A percentile compares a stretch with the other conserved stretches of the same genome.
Evolutionary conservation across 2,113 vertebrate genomes (phyloP).

Genomic region (Falco punctatus): DNA sequence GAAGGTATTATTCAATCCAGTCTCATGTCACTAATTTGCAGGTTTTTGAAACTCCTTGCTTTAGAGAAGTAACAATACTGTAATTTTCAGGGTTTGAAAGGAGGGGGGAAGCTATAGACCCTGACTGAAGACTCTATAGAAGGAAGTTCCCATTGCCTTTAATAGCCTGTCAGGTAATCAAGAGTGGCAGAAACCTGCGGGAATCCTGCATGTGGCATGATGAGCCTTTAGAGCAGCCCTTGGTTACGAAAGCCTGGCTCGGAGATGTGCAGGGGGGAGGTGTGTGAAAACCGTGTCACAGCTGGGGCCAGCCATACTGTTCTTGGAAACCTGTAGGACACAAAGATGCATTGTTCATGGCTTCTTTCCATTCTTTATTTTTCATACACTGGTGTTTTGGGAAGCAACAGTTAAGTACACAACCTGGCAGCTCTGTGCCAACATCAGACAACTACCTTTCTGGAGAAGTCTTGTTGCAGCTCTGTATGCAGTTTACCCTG

Average conservation of each 20-base stretch:
- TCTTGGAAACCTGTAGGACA: not conserved
- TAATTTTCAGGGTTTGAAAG: slow-evolving; percentile 11
- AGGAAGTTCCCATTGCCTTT: not conserved
- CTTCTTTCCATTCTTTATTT: not conserved
- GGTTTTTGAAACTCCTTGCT: not conserved
- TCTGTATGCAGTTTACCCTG: not conserved
- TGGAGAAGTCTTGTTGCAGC: not conserved
- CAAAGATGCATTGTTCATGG: not conserved
- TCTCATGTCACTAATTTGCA: not conserved
- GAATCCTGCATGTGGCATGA: not conserved
- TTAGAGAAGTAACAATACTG: not conserved
- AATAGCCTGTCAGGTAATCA: not conserved
- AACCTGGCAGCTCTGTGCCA: not conserved
- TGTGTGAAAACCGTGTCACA: not conserved
- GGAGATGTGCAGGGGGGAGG: not conserved
- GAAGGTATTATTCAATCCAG: not conserved
- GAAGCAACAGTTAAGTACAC: not conserved
- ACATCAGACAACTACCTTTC: not conserved
- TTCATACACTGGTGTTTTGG: not conserved
- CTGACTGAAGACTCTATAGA: not conserved
- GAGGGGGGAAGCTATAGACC: not conserved
- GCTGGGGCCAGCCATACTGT: fast-evolving
- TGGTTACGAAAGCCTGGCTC: not conserved
- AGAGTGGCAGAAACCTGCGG: not conserved
- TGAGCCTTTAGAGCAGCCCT: not conserved